A percentile compares a stretch with the other conserved stretches of the same genome.
phyloP scores from a whole-genome alignment of 2,797 vertebrate genomes.

The Falco cherrug region DNA sequence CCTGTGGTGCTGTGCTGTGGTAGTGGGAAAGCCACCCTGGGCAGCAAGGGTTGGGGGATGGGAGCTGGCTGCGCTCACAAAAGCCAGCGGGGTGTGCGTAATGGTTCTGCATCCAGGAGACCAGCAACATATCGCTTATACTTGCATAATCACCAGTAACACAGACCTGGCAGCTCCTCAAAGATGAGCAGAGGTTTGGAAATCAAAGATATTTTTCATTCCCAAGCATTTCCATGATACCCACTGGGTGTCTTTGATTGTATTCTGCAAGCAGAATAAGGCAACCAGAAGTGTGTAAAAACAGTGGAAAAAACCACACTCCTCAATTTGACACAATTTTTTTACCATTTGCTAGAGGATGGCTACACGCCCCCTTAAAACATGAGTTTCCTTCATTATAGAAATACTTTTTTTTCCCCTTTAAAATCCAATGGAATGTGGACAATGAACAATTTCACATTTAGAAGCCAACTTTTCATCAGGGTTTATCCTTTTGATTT shows the following conservation, averaged over 20 bases:
- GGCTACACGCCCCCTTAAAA: neutral
- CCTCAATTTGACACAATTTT: neutral
- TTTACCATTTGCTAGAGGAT: neutral
- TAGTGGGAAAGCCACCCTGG: neutral
- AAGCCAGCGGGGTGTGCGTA: fast-evolving
- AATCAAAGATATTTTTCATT: slow-evolving; percentile 18
- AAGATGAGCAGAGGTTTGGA: neutral
- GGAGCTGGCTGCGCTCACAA: neutral
- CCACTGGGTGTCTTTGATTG: neutral
- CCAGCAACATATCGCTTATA: neutral
- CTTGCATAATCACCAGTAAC: neutral
- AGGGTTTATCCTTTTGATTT: slow-evolving; percentile 52
- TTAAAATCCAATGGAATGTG: slow-evolving; percentile 30
- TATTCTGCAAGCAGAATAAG: neutral
- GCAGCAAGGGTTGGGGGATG: neutral
- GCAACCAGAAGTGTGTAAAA: neutral
- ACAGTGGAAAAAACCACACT: neutral
- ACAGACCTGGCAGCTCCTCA: neutral
- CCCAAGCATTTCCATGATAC: neutral
- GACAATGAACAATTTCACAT: slow-evolving; percentile 53
- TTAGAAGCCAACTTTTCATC: slow-evolving; percentile 52
- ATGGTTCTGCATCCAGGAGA: neutral
- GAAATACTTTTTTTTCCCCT: neutral
- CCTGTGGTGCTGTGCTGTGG: neutral
- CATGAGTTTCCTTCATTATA: neutral